phyloP scores from a whole-genome alignment of 2,888 invertebrate species.

The Drosophila rubida region DNA sequence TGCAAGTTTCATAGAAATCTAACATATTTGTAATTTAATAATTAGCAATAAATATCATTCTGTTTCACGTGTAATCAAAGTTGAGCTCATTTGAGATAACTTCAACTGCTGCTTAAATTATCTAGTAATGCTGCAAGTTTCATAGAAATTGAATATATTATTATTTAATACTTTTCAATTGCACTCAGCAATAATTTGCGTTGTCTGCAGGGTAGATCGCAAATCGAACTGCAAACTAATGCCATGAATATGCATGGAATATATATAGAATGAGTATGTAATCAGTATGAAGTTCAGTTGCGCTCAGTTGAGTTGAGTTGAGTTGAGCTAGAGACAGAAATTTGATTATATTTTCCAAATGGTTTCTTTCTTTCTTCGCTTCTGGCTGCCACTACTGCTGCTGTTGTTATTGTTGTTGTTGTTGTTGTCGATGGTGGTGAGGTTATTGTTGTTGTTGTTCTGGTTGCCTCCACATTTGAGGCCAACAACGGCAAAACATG shows the following conservation, averaged over 20 bases:
- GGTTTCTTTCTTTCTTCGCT: constrained; percentile 39
- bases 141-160: too few relatives aligned
- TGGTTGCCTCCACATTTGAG: constrained; percentile 49
- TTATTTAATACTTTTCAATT: too few relatives aligned
- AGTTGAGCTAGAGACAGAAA: constrained; percentile 30
- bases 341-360: constrained; percentile 70
- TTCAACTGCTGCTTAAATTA: too few relatives aligned
- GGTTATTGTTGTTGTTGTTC: constrained; percentile 25
- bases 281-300: constrained; percentile 28
- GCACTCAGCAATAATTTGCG: too few relatives aligned
- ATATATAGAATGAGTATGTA: constrained; percentile 32
- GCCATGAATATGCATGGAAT: constrained; percentile 61
- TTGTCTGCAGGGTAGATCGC: constrained; percentile 22
- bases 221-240: constrained; percentile 33
- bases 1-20: background rate
- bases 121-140: too few relatives aligned
- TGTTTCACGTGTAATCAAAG: too few relatives aligned
- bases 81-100: too few relatives aligned
- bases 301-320: background rate
- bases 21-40: too few relatives aligned
- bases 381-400: constrained; percentile 13
- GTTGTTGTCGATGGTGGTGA: constrained; percentile 6
- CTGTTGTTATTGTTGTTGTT: constrained; percentile 1
- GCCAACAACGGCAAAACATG: constrained; percentile 59
- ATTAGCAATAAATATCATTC: too few relatives aligned